These are phyloP conservation scores for Acanthosepion lycidas DNA, from an alignment of 2,888 invertebrate genomes.

Conservation along the genomic window DNA sequence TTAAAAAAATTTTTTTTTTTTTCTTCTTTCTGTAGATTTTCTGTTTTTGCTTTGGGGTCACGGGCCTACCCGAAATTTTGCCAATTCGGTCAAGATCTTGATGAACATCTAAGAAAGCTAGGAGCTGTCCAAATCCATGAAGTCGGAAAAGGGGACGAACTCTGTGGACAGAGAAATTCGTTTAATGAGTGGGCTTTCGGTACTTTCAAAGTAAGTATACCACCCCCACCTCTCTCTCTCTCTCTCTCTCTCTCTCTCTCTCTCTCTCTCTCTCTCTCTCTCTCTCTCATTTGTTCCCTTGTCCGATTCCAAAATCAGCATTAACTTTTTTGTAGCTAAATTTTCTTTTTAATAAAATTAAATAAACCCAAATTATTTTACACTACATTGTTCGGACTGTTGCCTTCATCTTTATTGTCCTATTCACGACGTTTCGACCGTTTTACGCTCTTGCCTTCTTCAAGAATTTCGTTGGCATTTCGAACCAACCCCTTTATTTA, in stretches of 20 bases:
- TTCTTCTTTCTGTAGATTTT: constrained; percentile 79
- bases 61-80: constrained; percentile 96
- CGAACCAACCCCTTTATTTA: too few species aligned
- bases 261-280: neutral
- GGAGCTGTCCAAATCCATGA: constrained; percentile 90
- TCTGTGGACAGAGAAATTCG: constrained; percentile 94
- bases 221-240: constrained; percentile 65
- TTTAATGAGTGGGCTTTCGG: constrained; percentile 77
- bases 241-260: neutral
- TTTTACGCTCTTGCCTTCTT: too few species aligned
- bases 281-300: neutral
- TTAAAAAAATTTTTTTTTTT: neutral
- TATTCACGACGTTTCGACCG: too few species aligned
- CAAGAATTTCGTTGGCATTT: too few species aligned
- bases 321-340: too few species aligned
- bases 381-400: too few species aligned
- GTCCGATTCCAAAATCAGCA: too few species aligned
- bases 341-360: too few species aligned
- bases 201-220: constrained; percentile 52
- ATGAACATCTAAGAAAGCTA: constrained; percentile 88
- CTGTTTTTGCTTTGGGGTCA: constrained; percentile 93
- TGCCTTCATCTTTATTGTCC: too few species aligned
- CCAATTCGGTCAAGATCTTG: constrained; percentile 92
- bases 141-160: constrained; percentile 90
- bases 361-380: too few species aligned